Base-by-base conservation (phyloP, 1,140 invertebrate genomes). In the Amyelois transitella region DNA sequence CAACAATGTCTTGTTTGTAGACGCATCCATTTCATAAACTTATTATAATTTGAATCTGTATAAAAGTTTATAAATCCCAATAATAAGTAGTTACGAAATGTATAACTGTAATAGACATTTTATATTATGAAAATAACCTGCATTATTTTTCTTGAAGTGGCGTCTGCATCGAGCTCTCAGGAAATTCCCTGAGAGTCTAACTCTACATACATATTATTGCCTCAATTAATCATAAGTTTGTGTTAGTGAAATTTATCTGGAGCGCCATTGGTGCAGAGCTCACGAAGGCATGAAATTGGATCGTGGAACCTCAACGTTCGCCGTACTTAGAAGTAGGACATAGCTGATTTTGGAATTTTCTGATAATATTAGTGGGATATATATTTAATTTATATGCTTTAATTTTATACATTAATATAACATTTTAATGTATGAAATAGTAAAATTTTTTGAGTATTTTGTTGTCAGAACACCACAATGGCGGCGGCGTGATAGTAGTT, bases 151-250 rank as follows among this genome's bases (percentile, higher is more conserved):
- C n/a, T n/a, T n/a, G n/a, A n/a, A n/a, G n/a, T 7, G 6, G 7
- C n/a, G 21, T 19, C 12, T 19, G 18, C 10, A 8, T 24, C 12
- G 24, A 2, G 18, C 6, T 17, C 49, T 18, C n/a, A n/a, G 38
- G 47, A 38, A 55, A 47, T 47, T 43, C 17, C 18, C 8, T 20
- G 7, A 55, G 59, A 55, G 47, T 62, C 69, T 64, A 64, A 67
- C 67, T 59, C 62, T 55, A 60, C 67, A 66, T 73, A 73, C 69
- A 69, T 77, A 72, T 81, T 82, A 86, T 86, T 85, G 76, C 77
- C 65, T 66, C 80, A 85, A 85, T 87, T 85, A 85, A 87, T 85
- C 84, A 87, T 87, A 87, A 87, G 70, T 87, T 87, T 77, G 81
- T 81, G 74, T 82, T 83, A 84, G 77, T 83, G 79, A 86, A 86